Conservation (phyloP, 2,113 vertebrate species). For the Connochaetes taurinus region DNA sequence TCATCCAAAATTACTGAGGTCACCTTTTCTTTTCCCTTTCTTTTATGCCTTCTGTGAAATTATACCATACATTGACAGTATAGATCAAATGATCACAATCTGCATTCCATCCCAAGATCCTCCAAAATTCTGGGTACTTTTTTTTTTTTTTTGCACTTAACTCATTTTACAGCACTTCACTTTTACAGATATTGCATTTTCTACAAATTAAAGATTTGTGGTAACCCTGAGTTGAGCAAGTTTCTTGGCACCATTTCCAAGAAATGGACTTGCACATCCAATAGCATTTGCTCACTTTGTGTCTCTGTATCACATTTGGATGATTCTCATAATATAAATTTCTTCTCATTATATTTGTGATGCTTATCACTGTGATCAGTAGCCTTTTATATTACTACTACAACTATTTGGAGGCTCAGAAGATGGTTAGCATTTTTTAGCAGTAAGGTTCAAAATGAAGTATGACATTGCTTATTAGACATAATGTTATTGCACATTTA, state of each 20-base stretch:
- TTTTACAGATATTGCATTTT: neutral
- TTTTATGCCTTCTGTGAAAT: neutral
- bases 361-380: neutral
- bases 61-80: neutral
- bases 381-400: neutral
- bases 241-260: neutral
- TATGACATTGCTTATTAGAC: neutral
- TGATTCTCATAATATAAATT: neutral
- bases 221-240: neutral
- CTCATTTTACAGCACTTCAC: neutral
- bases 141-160: rapidly evolving
- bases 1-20: neutral
- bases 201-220: neutral
- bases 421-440: neutral
- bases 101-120: neutral
- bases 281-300: neutral
- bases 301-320: neutral
- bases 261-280: neutral
- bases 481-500: neutral
- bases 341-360: neutral
- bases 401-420: neutral
- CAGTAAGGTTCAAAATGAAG: neutral
- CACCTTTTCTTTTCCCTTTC: neutral
- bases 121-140: neutral
- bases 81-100: neutral